Evolutionary conservation across 2,113 vertebrate species (phyloP).

Genomic region (Choloepus hoffmanni): DNA sequence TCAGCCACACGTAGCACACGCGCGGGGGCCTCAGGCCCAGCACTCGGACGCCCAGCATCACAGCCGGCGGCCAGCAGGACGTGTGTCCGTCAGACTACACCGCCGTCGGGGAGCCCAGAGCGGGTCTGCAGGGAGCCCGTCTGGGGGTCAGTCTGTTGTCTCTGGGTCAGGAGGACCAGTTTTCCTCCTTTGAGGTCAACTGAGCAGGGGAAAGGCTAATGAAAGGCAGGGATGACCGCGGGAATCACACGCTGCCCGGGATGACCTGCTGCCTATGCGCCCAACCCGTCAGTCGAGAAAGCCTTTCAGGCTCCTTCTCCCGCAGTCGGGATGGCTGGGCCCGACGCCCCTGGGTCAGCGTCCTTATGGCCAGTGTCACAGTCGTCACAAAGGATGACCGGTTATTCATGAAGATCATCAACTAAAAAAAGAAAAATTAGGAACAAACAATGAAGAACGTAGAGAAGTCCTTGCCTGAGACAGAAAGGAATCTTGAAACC

Average conservation of each 20-base stretch:
- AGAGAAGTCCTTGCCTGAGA: neutral
- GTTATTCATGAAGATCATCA: neutral
- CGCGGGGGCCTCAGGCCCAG: neutral
- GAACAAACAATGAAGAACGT: neutral
- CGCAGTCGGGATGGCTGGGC: too few relatives aligned
- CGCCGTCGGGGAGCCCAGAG: neutral
- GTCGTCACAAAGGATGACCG: neutral
- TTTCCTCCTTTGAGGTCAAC: neutral
- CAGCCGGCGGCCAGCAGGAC: neutral
- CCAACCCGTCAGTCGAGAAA: neutral
- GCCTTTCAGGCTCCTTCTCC: fast-evolving
- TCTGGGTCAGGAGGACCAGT: neutral
- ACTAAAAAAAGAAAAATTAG: neutral
- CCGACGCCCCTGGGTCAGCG: neutral
- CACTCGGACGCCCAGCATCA: neutral
- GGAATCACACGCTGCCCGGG: neutral
- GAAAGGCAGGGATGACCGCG: neutral
- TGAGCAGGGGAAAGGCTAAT: neutral
- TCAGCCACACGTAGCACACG: neutral
- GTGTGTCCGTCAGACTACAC: neutral
- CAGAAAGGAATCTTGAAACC: neutral
- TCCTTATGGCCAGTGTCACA: neutral
- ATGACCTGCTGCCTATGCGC: neutral
- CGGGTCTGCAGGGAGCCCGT: neutral
- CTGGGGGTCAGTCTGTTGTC: neutral